These are phyloP conservation scores for Megalops cyprinoides DNA, from an alignment of 2,797 vertebrate species.

Conservation along the genomic window DNA sequence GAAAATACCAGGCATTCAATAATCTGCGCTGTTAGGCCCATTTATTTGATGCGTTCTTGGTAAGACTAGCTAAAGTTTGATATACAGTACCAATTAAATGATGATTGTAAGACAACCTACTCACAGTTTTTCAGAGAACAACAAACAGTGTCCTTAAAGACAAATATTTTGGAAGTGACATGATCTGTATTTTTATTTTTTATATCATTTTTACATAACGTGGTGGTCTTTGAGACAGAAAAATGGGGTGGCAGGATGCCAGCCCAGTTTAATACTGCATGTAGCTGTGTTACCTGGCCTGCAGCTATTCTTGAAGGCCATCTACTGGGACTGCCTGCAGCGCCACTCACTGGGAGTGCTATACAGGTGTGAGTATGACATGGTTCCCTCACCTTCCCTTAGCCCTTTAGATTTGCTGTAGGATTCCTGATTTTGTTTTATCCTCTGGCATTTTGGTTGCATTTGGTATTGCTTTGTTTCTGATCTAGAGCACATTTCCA, in stretches of 20 bases:
- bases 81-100: neutral
- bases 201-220: too few species aligned
- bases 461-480: neutral
- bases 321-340: constrained; percentile 56
- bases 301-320: constrained; percentile 63
- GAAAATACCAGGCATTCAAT: too few species aligned
- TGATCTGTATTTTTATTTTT: neutral
- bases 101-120: neutral
- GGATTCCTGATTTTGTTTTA: neutral
- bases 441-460: neutral
- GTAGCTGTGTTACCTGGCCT: constrained; percentile 9
- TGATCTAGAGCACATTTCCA: neutral
- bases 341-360: neutral
- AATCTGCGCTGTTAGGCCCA: too few species aligned
- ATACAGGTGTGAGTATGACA: neutral
- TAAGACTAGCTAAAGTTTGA: too few species aligned
- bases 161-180: neutral
- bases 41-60: too few species aligned
- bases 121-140: neutral
- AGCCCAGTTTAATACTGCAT: neutral
- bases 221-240: too few species aligned
- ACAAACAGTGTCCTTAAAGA: neutral
- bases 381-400: neutral
- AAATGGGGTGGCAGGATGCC: neutral
- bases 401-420: neutral